Evolutionary conservation across 2,113 vertebrate species (phyloP), one percentile per base, ranked within the genome.

Genomic region (Chaetodon trifascialis): DNA sequence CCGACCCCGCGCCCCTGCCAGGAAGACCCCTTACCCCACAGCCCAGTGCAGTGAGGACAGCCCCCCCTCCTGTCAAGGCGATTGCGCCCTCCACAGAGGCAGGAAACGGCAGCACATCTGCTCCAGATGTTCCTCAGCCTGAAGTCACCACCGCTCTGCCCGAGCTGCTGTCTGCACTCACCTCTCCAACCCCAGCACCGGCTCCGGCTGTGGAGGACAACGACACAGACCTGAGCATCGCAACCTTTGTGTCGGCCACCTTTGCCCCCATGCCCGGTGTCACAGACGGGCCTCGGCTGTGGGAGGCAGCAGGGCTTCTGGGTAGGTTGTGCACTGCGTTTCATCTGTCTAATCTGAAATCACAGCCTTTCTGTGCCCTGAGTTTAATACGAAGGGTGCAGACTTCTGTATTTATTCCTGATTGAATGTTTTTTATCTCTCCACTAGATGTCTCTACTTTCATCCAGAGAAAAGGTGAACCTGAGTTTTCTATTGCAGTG

Each of bases 191-290:
- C 1, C 38, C 69, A 0, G 59, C 74, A 15, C 65, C 81, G 1
- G 76, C 83, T 42, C 65, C 74, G 0, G 47, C 69, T 19, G 16
- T 56, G 30, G 66, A 60, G 1, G 54, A 52, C 56, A 82, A 82
- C 75, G 73, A 85, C 54, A 77, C 49, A 7, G 89, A 91, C 4
- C 19, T 89, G 21, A 67, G 79, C 21, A 58, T 95, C 10, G 91
- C 95, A 46, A 94, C 92, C 36, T 82, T 95, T 11, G 25, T 95
- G 46, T 80, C 92, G 5, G 94, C 88, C 6, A 95, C 91, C 16
- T 95, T 95, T 73, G 89, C 91, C 5, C 95, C 93, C 5, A 95
- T 96, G 94, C 94, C 94, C 4, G 92, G 94, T 0, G 86, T 93
- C 14, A 95, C 94, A 21, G 90, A 93, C 1, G 92, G 84, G 40